A percentile compares a stretch with the other conserved stretches of the same genome.
These are phyloP conservation scores for Ophioninae sp. DNA, from an alignment of 2,888 invertebrate species.

Conservation along the genomic window DNA sequence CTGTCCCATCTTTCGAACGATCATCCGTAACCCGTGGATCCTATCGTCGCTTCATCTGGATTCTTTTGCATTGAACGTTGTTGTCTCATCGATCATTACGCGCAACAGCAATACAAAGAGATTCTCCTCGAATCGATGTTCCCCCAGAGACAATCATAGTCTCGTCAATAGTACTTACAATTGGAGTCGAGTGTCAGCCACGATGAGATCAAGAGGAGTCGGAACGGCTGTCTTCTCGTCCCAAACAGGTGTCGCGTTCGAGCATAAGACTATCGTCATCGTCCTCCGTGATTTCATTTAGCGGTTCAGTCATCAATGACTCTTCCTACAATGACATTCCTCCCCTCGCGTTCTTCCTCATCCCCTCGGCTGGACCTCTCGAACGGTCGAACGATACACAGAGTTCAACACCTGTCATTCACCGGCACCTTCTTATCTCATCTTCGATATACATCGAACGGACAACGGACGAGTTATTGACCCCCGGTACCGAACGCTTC, in stretches of 20 bases:
- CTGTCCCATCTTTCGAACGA: too few relatives aligned
- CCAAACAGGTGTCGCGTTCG: slow-evolving; percentile 40
- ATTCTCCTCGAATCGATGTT: background rate
- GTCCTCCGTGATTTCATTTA: background rate
- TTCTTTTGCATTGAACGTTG: background rate
- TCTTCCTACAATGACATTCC: background rate
- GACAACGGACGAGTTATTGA: slow-evolving; percentile 43
- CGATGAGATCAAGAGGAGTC: slow-evolving; percentile 50
- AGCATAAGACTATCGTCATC: slow-evolving; percentile 12
- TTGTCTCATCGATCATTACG: background rate
- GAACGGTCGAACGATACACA: background rate
- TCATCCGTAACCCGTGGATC: too few relatives aligned
- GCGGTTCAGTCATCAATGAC: background rate
- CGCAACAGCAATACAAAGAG: background rate
- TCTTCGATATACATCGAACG: background rate
- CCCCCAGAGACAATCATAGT: background rate
- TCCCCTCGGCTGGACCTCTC: background rate
- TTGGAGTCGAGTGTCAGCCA: slow-evolving; percentile 53
- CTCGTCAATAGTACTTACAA: slow-evolving; percentile 47
- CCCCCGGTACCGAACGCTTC: slow-evolving; percentile 32
- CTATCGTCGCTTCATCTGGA: background rate
- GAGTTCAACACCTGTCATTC: background rate
- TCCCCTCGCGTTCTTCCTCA: background rate
- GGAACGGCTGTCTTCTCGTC: slow-evolving; percentile 61
- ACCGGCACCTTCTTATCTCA: background rate